Base-by-base conservation (phyloP, 2,888 invertebrate species). In the Drosophila formosana region DNA sequence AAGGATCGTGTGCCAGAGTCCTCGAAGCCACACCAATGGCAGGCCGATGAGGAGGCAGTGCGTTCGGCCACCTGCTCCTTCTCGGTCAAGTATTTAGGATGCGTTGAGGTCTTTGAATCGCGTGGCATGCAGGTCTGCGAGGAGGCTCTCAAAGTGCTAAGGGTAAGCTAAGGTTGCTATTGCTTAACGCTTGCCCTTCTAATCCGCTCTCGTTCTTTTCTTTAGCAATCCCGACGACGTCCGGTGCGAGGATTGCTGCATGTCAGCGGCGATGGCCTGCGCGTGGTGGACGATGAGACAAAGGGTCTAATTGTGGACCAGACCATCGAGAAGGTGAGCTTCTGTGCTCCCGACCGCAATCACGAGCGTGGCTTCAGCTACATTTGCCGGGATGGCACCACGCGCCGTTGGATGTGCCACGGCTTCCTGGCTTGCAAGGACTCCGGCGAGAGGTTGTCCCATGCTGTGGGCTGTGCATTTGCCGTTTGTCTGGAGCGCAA, bases 311-410 rank as follows among this genome's bases (percentile, higher is more conserved):
- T 99, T 80, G 99, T 99, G 39, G 99, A 99, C 93, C 99, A 99
- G 93, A 99, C 99, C 26, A 99, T 99, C 73, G 99, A 99, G 93
- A 99, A 99, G 93, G 99, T 99, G 3, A 99, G 99, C n/a, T 99
- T 99, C 93, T 99, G 99, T 93, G 99, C 99, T 6, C 99, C 99
- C 1, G 99, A 99, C 93, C 95, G 99, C 70, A 98, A 98, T 92
- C 98, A 99, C 91, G 99, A 99, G 90, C 96, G 98, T 77, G 99
- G 99, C 23, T 99, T 78, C 93, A 99, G 99, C 75, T 99, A 99
- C 93, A 99, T 99, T 78, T 99, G 99, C 92, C 95, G 99, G 67
- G 99, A 99, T 92, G 99, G 99, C 67, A 98, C 99, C 11, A 99
- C 99, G 0, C 95, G 99, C 5, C 95, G 99, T 18, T 99, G 99